phyloP scores from a whole-genome alignment of 2,888 invertebrate genomes.

The Coenonympha glycerion region DNA sequence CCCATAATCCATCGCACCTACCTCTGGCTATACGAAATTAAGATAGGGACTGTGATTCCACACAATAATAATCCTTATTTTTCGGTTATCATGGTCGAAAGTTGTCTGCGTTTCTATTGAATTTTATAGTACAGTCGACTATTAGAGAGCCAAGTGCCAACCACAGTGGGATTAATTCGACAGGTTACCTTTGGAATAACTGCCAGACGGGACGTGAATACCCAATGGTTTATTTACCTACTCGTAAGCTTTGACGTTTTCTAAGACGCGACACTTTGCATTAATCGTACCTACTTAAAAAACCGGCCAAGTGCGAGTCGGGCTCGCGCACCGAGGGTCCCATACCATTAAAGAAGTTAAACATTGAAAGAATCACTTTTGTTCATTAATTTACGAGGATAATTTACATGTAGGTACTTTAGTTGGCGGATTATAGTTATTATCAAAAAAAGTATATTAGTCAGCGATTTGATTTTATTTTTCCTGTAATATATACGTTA shows the following conservation, averaged over 20 bases:
- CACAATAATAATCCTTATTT: conserved; percentile 5
- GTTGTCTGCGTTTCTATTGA: background rate
- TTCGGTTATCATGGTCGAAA: background rate
- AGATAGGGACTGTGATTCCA: background rate
- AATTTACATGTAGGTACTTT: no score
- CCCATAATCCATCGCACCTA: conserved; percentile 19
- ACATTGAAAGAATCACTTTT: no score
- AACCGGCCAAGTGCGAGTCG: no score
- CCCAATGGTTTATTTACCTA: background rate
- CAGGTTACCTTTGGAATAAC: conserved; percentile 2
- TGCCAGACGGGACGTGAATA: background rate
- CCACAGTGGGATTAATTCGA: conserved; percentile 7
- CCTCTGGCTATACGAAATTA: conserved; percentile 10
- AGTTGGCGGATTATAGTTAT: no score
- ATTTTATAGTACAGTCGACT: conserved; percentile 11
- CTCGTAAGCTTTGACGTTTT: background rate
- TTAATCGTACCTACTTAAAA: no score
- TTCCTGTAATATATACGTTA: no score
- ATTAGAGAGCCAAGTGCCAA: conserved; percentile 11
- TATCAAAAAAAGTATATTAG: no score
- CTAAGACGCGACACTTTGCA: background rate
- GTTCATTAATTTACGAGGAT: no score
- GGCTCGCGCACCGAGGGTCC: no score
- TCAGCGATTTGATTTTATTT: no score
- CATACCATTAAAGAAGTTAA: no score